Conservation (phyloP, 1,140 invertebrate genomes). For the Phenacoccus solenopsis region DNA sequence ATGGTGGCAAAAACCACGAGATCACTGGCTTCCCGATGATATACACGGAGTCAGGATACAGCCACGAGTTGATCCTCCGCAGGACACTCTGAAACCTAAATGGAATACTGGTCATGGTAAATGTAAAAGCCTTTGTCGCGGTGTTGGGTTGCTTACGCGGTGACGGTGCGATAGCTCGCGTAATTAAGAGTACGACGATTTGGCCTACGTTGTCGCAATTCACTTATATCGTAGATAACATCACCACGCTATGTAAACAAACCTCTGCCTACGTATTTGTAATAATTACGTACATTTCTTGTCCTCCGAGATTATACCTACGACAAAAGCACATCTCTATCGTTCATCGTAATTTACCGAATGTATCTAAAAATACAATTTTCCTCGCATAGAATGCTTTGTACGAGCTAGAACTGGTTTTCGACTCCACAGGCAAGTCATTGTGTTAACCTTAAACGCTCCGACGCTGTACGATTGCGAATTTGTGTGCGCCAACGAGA, state of each 20-base stretch:
- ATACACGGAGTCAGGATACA: not conserved
- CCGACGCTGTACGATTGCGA: constrained; percentile 59
- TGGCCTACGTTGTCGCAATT: no score
- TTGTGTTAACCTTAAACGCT: constrained; percentile 47
- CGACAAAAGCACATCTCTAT: not conserved
- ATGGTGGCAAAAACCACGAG: not conserved
- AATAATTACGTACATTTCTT: no score
- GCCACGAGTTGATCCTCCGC: not conserved
- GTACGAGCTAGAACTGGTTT: constrained; percentile 56
- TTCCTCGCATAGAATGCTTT: constrained; percentile 48
- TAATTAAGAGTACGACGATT: no score
- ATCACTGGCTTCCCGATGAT: not conserved
- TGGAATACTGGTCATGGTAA: constrained; percentile 12
- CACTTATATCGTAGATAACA: no score
- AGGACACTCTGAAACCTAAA: not conserved
- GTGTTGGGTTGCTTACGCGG: no score
- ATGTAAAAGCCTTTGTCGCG: no score
- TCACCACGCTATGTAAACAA: no score
- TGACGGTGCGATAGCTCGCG: no score
- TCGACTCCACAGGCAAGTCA: constrained; percentile 47
- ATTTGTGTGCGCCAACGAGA: constrained; percentile 52
- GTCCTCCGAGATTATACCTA: no score
- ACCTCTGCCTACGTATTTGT: no score
- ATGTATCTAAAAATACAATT: not conserved
- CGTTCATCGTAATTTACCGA: not conserved